Evolutionary conservation across 2,797 vertebrate species (phyloP).

Genomic region (Pangasius djambal): DNA sequence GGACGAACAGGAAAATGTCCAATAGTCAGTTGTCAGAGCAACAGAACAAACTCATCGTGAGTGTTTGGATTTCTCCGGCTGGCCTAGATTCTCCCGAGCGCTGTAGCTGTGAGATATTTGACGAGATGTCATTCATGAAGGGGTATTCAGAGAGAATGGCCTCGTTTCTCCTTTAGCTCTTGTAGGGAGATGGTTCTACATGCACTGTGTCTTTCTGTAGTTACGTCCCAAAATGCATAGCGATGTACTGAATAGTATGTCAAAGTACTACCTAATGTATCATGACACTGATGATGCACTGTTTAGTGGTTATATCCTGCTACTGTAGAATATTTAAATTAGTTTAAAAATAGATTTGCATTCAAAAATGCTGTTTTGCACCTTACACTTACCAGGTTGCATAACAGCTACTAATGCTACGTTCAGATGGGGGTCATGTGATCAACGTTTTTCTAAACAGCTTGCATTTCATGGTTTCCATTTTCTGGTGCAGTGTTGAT

Average conservation of each 20-base stretch:
- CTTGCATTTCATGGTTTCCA: background rate
- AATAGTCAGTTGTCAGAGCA: constrained; percentile 68
- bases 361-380: background rate
- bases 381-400: background rate
- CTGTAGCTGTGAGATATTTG: background rate
- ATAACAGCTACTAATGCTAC: background rate
- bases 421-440: background rate
- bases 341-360: background rate
- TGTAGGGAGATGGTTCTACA: background rate
- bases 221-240: background rate
- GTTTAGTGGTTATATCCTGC: background rate
- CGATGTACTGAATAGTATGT: background rate
- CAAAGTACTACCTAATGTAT: background rate
- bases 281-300: background rate
- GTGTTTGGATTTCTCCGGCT: constrained; percentile 48
- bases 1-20: background rate
- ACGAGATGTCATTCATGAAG: background rate
- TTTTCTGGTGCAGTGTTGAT: background rate
- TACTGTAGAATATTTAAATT: background rate
- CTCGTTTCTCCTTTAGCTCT: background rate
- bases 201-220: background rate
- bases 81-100: constrained; percentile 43
- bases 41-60: constrained; percentile 50
- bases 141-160: background rate
- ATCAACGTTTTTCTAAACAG: background rate